Percentiles rank a stretch among this genome's conserved stretches.
Conservation (phyloP, 2,888 invertebrate species). For the Galerucella pusilla region DNA sequence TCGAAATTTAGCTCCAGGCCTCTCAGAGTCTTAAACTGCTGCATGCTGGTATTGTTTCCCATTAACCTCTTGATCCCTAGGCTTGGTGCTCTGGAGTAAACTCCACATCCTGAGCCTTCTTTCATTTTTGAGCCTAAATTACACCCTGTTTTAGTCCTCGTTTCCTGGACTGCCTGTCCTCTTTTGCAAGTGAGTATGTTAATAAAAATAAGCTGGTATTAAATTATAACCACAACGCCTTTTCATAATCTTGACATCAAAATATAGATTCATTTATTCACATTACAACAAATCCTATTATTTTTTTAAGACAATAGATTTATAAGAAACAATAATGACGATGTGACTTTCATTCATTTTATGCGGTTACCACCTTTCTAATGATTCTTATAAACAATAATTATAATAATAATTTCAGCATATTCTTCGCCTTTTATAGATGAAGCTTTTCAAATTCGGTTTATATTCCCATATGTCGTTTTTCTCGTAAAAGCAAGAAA, state of each 20-base stretch:
- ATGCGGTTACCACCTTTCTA: slow-evolving; percentile 10
- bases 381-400: not conserved
- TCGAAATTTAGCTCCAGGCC: too few relatives aligned
- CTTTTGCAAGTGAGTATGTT: not conserved
- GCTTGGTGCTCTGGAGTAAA: too few relatives aligned
- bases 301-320: not conserved
- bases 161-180: too few relatives aligned
- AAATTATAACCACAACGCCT: not conserved
- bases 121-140: too few relatives aligned
- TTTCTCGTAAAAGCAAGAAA: not conserved
- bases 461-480: not conserved
- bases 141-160: too few relatives aligned
- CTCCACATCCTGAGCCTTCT: too few relatives aligned
- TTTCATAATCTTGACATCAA: not conserved
- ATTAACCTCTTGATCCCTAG: too few relatives aligned
- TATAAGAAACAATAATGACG: not conserved
- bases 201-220: not conserved
- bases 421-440: not conserved
- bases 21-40: too few relatives aligned
- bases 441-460: too few relatives aligned
- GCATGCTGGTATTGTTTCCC: too few relatives aligned
- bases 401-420: not conserved
- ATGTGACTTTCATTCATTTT: slow-evolving; percentile 7
- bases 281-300: not conserved
- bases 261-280: not conserved